Evolutionary conservation across 2,888 invertebrate genomes (phyloP), one percentile per base, ranked within the genome.

Genomic region (Hydrotaea diabolus): DNA sequence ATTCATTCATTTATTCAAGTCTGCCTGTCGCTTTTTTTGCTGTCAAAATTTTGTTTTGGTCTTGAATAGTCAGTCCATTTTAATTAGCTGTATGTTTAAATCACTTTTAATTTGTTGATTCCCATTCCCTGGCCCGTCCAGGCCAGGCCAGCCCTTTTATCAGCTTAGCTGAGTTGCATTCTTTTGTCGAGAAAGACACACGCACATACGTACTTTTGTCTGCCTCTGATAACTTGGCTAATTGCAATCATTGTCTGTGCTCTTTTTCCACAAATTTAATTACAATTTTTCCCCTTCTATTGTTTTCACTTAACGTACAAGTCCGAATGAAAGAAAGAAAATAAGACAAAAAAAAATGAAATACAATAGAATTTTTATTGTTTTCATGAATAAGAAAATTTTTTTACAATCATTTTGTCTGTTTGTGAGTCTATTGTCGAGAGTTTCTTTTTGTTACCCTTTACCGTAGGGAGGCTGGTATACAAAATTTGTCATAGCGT

Each of bases 51-150:
- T 31, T 57, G 23, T 23, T 57, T 21, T 57, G 15, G 9, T n/a
- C 2, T 71, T 59, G 31, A 78, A 71, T n/a, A 49, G 3, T 62
- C 55, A 49, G 3, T 62, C 55, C 21, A 26, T 19, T 55, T 66
- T 43, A 73, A 74, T 66, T 46, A 64, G 77, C 11, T 21, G 39
- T 19, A 19, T 31, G 57, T 81, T 71, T 39, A 62, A 76, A 62
- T 72, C 15, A 49, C 17, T 76, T 76, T 69, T 59, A 72, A 76
- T 80, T 53, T 66, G 23, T 72, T 76, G 64, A 72, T 59, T 64
- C 62, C 36, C 39, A 62, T n/a, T n/a, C n/a, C n/a, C n/a, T n/a
- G n/a, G n/a, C n/a, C n/a, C n/a, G n/a, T n/a, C n/a, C n/a, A n/a
- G n/a, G n/a, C n/a, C n/a, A n/a, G n/a, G 72, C 21, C 23, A 17